Base-by-base conservation (phyloP, 2,113 vertebrate species). In the Ivindomyrus marchei region DNA sequence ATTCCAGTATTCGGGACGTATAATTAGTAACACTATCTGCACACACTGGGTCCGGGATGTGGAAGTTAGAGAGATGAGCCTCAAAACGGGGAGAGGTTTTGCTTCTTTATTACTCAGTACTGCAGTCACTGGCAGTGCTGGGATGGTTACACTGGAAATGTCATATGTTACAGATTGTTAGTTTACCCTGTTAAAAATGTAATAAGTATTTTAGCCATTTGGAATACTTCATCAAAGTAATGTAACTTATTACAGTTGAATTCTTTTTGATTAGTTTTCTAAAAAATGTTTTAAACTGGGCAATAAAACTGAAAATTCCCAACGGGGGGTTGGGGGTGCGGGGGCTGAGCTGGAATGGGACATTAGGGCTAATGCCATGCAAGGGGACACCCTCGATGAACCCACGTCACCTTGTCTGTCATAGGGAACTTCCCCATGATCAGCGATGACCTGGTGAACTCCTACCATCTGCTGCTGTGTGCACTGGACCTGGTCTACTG, bases 371-470 rank as follows among this genome's bases (percentile, higher is more conserved):
- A 77, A 74, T 11, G 24, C 4, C 56, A 4, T 9, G 45, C 42
- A 9, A 31, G 1, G 24, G 45, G 84, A 31, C 45, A 49, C 10
- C 45, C 10, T 27, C n/a, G 6, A 15, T 88, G 36, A 46, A 86
- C 70, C 21, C 13, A 9, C 13, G 9, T 77, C 6, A 56, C 47
- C 21, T 31, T 52, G 8, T 56, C 88, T 91, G 17, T 87, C 90
- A 0, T 90, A 99, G 98, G 97, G 86, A 99, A 99, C 95, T 99
- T 99, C 92, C 98, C 98, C 2, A 98, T 98, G 97, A 98, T 99
- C 93, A 99, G 98, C 27, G 98, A 99, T 91, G 98, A 99, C 93
- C 94, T 99, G 94, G 98, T 99, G 93, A 99, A 99, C 95, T 99
- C 98, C 11, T 99, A 98, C 56, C 98, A 99, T 90, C 97, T 99